These are phyloP conservation scores for Drosophila borealis DNA, from an alignment of 2,888 invertebrate genomes.

Conservation along the genomic window DNA sequence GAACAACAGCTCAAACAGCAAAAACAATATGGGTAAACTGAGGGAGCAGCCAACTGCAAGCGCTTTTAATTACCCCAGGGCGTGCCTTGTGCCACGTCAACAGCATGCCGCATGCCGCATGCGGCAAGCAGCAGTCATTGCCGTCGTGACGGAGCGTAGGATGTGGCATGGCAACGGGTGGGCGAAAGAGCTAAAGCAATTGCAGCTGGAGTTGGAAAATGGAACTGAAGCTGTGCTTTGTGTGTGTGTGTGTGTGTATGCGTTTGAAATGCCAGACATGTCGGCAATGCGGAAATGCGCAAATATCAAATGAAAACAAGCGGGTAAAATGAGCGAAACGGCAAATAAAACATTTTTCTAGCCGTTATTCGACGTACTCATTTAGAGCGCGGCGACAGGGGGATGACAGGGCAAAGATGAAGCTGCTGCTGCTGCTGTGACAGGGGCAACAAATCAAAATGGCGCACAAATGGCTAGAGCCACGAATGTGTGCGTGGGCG, in stretches of 20 bases:
- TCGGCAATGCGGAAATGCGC: slow-evolving; percentile 78
- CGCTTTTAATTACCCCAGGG: slow-evolving; percentile 73
- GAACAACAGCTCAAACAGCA: slow-evolving; percentile 23
- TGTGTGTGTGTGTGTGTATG: slow-evolving; percentile 15
- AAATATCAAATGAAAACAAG: slow-evolving; percentile 73
- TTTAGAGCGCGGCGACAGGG: slow-evolving; percentile 27
- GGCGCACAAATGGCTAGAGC: slow-evolving; percentile 34
- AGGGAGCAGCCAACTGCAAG: slow-evolving; percentile 39
- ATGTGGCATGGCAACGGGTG: slow-evolving; percentile 30
- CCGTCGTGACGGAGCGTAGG: slow-evolving; percentile 3
- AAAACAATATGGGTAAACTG: slow-evolving; percentile 33
- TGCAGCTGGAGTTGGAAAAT: slow-evolving; percentile 14
- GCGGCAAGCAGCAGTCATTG: slow-evolving; percentile 12
- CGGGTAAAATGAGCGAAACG: slow-evolving; percentile 48
- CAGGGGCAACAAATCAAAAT: slow-evolving; percentile 66
- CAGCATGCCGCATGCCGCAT: slow-evolving; percentile 27
- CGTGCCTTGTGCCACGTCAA: slow-evolving; percentile 40
- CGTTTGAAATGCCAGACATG: slow-evolving; percentile 68
- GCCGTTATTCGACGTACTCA: slow-evolving; percentile 58
- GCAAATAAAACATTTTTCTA: slow-evolving; percentile 72
- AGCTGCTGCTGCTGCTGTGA: slow-evolving; percentile 13
- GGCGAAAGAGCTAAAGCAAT: slow-evolving; percentile 14
- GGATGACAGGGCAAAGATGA: neutral
- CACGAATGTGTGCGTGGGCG: neutral
- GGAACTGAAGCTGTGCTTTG: slow-evolving; percentile 27